These are phyloP conservation scores for Blomia tropicalis DNA, from an alignment of 2,888 invertebrate genomes.

Conservation along the genomic window DNA sequence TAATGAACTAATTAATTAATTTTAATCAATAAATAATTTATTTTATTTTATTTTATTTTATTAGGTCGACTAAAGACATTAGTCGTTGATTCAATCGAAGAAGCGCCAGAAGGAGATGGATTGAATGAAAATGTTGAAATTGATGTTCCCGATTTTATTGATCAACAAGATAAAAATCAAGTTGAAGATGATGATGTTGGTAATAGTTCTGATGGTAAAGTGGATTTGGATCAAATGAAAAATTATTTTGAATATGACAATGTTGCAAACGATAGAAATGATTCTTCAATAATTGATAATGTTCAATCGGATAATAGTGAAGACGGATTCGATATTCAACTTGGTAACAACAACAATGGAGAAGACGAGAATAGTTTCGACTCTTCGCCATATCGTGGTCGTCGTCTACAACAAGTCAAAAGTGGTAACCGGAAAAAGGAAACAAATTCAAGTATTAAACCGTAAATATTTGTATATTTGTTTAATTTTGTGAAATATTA, in stretches of 20 bases:
- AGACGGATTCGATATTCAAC: background rate
- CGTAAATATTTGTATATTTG: background rate
- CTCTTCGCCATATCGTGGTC: background rate
- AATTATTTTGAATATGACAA: constrained; percentile 3
- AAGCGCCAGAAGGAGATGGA: background rate
- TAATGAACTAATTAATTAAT: background rate
- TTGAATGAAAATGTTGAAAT: background rate
- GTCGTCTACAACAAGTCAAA: background rate
- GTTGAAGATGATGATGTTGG: background rate
- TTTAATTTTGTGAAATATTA: background rate
- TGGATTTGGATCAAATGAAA: background rate
- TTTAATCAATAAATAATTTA: background rate
- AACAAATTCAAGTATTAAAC: background rate
- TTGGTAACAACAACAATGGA: background rate
- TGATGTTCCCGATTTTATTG: background rate
- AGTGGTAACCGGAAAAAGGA: background rate
- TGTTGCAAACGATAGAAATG: background rate
- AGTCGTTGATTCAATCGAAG: background rate
- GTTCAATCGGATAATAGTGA: background rate
- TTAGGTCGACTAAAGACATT: background rate
- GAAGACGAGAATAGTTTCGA: background rate
- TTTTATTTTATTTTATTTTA: background rate
- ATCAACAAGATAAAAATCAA: background rate
- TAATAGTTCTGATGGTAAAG: background rate
- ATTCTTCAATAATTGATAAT: background rate